Evolutionary conservation across 2,888 invertebrate species (phyloP).

Genomic region (Teleiodes luculella): DNA sequence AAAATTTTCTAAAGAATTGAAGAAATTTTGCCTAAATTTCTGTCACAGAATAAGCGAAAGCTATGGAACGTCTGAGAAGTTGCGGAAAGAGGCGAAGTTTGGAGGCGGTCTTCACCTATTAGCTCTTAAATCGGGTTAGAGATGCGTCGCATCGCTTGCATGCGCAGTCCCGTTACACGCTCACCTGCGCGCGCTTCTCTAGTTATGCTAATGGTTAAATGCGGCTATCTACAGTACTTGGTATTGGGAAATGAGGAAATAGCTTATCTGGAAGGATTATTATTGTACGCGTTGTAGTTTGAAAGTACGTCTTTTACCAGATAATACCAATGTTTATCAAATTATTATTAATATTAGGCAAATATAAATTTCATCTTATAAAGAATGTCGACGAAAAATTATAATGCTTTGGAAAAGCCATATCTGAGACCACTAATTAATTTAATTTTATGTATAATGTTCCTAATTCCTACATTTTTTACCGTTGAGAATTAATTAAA

Average conservation of each 20-base stretch:
- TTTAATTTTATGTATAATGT: background rate
- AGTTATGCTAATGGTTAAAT: constrained; percentile 72
- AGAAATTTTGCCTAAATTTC: background rate
- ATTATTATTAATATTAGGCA: background rate
- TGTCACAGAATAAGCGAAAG: no score
- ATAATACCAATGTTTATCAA: background rate
- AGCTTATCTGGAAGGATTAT: constrained; percentile 15
- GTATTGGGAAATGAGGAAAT: constrained; percentile 46
- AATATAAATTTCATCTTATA: no score
- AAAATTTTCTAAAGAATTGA: no score
- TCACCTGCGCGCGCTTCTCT: constrained; percentile 75
- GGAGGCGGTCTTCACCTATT: constrained; percentile 11
- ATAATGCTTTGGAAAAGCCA: no score
- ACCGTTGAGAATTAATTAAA: background rate
- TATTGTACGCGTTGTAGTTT: no score
- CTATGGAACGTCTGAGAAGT: no score
- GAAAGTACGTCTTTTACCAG: no score
- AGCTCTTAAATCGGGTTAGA: constrained; percentile 25
- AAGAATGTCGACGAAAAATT: no score
- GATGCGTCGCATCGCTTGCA: constrained; percentile 47
- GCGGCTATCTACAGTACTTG: constrained; percentile 45
- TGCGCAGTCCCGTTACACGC: constrained; percentile 63
- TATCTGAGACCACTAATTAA: no score
- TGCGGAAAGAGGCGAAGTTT: constrained; percentile 10
- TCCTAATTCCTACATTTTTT: background rate